Conservation (phyloP, 2,888 invertebrate genomes). For the Apamea monoglypha region DNA sequence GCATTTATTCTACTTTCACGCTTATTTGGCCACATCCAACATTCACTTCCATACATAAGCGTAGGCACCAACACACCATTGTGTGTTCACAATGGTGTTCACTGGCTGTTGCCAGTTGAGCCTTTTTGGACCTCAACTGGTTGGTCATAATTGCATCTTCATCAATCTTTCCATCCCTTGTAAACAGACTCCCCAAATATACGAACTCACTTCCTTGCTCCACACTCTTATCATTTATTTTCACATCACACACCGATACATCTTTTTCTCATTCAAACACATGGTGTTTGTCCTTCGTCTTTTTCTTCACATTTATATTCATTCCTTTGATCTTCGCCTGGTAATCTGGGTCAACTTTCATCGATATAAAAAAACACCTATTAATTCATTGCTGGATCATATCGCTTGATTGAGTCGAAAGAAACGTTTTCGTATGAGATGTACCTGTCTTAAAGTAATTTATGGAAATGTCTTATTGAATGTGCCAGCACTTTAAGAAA, state of each 20-base stretch:
- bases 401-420: slow-evolving; percentile 15
- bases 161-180: not conserved
- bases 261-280: not conserved
- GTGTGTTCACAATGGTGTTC: not conserved
- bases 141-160: not conserved
- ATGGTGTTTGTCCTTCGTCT: not conserved
- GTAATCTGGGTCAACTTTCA: not conserved
- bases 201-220: not conserved
- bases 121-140: not conserved
- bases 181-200: not conserved
- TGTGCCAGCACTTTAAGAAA: slow-evolving; percentile 80
- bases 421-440: slow-evolving; percentile 37
- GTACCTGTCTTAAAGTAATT: slow-evolving; percentile 68
- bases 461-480: slow-evolving; percentile 77
- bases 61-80: not conserved
- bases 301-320: not conserved
- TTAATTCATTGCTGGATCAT: slow-evolving; percentile 31
- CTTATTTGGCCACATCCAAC: not conserved
- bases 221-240: not conserved
- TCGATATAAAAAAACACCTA: slow-evolving; percentile 20
- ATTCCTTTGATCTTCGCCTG: not conserved
- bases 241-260: not conserved
- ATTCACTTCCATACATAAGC: not conserved
- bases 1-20: not conserved
- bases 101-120: not conserved